These are phyloP conservation scores for Oncorhynchus keta DNA, from an alignment of 2,113 vertebrate species.

Conservation along the genomic window DNA sequence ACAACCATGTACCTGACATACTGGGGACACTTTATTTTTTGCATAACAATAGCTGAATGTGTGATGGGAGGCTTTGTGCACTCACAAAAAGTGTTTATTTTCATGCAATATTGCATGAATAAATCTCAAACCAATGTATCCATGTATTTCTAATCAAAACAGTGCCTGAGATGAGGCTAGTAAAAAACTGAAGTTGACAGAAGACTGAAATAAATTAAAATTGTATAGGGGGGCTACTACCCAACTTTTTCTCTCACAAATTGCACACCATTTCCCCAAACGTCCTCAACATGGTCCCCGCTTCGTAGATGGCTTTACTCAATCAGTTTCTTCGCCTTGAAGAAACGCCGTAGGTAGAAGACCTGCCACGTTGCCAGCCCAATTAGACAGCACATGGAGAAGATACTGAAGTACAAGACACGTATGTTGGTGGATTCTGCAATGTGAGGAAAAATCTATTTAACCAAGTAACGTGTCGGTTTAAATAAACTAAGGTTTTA, in stretches of 20 bases:
- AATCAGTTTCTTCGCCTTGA: slow-evolving; percentile 86
- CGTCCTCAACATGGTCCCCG: background rate
- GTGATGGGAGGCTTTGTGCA: background rate
- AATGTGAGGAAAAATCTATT: slow-evolving; percentile 23
- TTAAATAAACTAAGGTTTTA: background rate
- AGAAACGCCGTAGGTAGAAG: slow-evolving; percentile 83
- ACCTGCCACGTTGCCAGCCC: slow-evolving; percentile 85
- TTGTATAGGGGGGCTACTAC: background rate
- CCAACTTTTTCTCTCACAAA: background rate
- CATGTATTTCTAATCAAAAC: background rate
- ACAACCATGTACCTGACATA: background rate
- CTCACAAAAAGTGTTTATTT: background rate
- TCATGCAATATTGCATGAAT: background rate
- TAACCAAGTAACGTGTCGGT: background rate
- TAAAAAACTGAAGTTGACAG: background rate
- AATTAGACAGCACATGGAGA: slow-evolving; percentile 83
- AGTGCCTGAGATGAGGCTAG: too few relatives aligned
- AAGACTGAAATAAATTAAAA: background rate
- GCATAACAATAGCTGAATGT: background rate
- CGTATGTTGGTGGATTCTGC: slow-evolving; percentile 82
- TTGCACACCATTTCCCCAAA: background rate
- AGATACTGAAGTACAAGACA: slow-evolving; percentile 84
- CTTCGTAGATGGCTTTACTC: slow-evolving; percentile 57
- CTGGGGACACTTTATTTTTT: background rate
- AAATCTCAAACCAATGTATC: background rate